phyloP scores from a whole-genome alignment of 2,797 vertebrate species.

The Neosilurus mollespiculum region DNA sequence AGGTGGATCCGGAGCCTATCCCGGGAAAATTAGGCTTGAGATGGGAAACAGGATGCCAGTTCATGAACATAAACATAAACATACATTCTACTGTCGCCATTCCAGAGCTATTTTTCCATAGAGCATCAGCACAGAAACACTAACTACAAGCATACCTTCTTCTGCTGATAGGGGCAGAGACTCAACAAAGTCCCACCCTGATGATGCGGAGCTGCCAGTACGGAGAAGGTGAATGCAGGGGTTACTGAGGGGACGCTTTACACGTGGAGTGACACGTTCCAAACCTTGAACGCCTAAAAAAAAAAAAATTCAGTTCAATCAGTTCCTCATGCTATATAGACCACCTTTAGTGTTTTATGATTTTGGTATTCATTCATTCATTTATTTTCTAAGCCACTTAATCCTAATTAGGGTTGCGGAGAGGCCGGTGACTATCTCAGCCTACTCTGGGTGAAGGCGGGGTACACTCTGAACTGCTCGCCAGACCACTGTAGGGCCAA shows the following conservation, averaged over 20 bases:
- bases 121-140: not conserved
- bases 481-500: no score
- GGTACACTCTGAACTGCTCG: no score
- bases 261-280: slow-evolving; percentile 66
- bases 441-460: no score
- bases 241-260: slow-evolving; percentile 72
- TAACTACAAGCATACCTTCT: slow-evolving; percentile 62
- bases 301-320: slow-evolving; percentile 4
- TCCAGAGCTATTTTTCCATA: not conserved
- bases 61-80: not conserved
- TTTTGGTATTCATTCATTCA: no score
- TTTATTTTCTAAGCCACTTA: no score
- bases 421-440: no score
- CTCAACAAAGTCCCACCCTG: slow-evolving; percentile 79
- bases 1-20: not conserved
- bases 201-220: slow-evolving; percentile 70
- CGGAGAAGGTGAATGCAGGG: slow-evolving; percentile 71
- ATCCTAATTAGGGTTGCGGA: no score
- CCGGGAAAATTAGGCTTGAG: not conserved
- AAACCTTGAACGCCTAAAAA: slow-evolving; percentile 67
- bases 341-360: not conserved
- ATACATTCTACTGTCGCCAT: not conserved
- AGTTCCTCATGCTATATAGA: not conserved
- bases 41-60: not conserved
- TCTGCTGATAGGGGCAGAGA: slow-evolving; percentile 68